These are phyloP conservation scores for Heliocidaris erythrogramma DNA, from an alignment of 35 echinoderm and acorn worm species.

Conservation along the genomic window DNA sequence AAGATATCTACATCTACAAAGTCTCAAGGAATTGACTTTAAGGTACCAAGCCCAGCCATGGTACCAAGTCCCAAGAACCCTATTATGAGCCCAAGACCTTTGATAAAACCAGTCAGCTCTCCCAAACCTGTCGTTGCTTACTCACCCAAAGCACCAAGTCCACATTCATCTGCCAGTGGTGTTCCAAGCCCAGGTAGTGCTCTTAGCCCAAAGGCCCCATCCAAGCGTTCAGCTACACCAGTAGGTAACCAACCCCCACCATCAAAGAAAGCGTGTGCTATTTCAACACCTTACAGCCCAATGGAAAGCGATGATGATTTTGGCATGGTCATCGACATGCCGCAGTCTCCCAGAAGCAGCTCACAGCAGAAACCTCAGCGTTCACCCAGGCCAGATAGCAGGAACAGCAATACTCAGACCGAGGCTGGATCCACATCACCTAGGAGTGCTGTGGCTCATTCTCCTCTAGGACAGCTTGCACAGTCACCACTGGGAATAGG, in stretches of 20 bases:
- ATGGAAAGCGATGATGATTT: conserved; percentile 74
- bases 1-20: conserved; percentile 24
- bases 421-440: conserved; percentile 57
- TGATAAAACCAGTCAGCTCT: conserved; percentile 36
- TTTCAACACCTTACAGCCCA: conserved; percentile 70
- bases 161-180: conserved; percentile 49
- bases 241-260: conserved; percentile 47
- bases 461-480: conserved; percentile 61
- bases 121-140: conserved; percentile 15
- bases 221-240: conserved; percentile 82
- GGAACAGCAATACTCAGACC: conserved; percentile 49
- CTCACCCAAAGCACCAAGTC: conserved; percentile 55
- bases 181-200: conserved; percentile 71
- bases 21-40: conserved; percentile 65
- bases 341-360: conserved; percentile 50
- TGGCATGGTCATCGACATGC: conserved; percentile 74
- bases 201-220: conserved; percentile 59
- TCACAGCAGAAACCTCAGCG: conserved; percentile 22
- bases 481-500: conserved; percentile 68
- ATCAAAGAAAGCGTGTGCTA: conserved; percentile 42
- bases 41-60: conserved; percentile 88
- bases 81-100: conserved; percentile 56
- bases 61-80: conserved; percentile 63
- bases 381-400: conserved; percentile 34
- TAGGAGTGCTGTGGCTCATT: conserved; percentile 44